phyloP scores from a whole-genome alignment of 1,140 invertebrate genomes.

The Procambarus virginalis region DNA sequence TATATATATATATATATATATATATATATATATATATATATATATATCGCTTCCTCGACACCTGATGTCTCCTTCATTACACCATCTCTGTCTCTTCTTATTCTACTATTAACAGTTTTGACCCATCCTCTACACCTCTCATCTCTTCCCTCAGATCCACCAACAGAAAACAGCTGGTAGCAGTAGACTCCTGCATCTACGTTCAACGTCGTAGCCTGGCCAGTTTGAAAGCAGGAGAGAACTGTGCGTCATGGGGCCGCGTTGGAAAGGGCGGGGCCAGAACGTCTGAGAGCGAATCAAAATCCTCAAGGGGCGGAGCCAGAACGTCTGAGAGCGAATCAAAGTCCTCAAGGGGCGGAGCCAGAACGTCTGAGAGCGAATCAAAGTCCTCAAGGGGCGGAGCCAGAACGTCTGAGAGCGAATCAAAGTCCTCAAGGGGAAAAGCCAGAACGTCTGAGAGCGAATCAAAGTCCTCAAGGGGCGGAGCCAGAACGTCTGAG shows the following conservation, averaged over 20 bases:
- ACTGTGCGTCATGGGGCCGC: neutral
- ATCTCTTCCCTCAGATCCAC: neutral
- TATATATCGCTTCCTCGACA: too few relatives aligned
- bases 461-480: neutral
- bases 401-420: too few relatives aligned
- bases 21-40: too few relatives aligned
- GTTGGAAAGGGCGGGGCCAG: neutral
- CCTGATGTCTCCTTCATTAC: too few relatives aligned
- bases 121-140: neutral
- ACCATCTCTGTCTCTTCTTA: neutral
- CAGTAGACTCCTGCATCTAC: slow-evolving; percentile 42
- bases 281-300: too few relatives aligned
- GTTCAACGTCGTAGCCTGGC: slow-evolving; percentile 10
- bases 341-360: too few relatives aligned
- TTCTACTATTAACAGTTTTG: neutral
- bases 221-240: neutral
- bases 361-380: too few relatives aligned
- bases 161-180: slow-evolving; percentile 33
- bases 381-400: neutral
- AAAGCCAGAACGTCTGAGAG: neutral
- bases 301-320: too few relatives aligned
- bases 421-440: neutral
- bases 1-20: too few relatives aligned
- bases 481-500: neutral
- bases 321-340: too few relatives aligned